Conservation (phyloP, 2,113 vertebrate genomes). For the Nymphicus hollandicus region DNA sequence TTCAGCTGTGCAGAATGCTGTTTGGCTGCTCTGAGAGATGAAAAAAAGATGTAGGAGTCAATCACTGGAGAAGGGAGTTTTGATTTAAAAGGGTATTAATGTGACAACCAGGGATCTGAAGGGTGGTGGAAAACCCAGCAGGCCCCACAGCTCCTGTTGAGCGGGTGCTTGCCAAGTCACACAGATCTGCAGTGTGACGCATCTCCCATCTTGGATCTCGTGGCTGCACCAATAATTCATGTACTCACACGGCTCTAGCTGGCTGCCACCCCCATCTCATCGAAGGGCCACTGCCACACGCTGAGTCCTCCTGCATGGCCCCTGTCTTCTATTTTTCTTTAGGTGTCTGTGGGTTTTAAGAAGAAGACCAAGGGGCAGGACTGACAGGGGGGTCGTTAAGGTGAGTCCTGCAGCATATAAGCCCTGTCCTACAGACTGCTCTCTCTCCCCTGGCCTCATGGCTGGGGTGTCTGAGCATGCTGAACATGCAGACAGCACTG, state of each 20-base stretch:
- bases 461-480: background rate
- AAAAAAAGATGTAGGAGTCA: slow-evolving; percentile 23
- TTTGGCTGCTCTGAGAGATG: slow-evolving; percentile 17
- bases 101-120: background rate
- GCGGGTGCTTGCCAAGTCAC: background rate
- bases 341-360: background rate
- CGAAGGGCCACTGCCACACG: background rate
- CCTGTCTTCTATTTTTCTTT: background rate
- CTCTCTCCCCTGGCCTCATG: background rate
- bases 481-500: background rate
- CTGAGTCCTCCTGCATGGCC: background rate
- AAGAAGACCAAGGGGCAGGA: background rate
- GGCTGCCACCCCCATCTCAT: background rate
- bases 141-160: background rate
- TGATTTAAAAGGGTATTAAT: background rate
- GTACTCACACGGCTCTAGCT: background rate
- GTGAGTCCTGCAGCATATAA: background rate
- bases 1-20: slow-evolving; percentile 42
- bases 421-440: background rate
- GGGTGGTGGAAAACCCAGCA: background rate
- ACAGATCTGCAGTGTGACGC: background rate
- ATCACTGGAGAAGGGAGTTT: background rate
- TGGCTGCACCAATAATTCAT: background rate
- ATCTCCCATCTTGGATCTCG: background rate
- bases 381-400: background rate